Percentiles rank a stretch among this genome's conserved stretches.
Conservation (phyloP, 2,888 invertebrate genomes). For the Tricholauxania praeusta region DNA sequence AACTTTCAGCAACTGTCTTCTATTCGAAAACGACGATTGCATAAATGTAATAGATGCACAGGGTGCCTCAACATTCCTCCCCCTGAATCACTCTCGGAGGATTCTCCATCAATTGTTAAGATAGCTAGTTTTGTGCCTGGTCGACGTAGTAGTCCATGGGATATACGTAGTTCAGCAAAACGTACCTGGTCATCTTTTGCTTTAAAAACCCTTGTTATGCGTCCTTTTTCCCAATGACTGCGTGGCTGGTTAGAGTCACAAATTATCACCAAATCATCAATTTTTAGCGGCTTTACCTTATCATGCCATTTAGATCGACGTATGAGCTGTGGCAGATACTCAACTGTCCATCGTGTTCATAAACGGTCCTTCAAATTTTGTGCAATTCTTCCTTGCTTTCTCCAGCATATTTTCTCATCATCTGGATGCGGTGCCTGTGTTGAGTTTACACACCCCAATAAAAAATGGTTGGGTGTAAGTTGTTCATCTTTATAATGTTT, state of each 20-base stretch:
- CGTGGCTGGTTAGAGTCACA: constrained; percentile 27
- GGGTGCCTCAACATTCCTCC: too few species aligned
- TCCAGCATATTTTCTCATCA: constrained; percentile 24
- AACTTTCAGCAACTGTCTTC: too few species aligned
- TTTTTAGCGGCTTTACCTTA: constrained; percentile 25
- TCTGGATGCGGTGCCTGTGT: constrained; percentile 37
- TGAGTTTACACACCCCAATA: constrained; percentile 39
- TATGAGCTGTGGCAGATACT: constrained; percentile 43
- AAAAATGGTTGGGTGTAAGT: constrained; percentile 44
- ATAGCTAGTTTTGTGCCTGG: background rate
- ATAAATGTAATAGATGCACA: too few species aligned
- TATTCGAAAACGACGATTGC: too few species aligned
- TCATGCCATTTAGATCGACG: constrained; percentile 39
- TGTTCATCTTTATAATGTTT: constrained; percentile 44
- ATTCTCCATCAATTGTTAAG: too few species aligned
- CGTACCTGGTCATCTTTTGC: constrained; percentile 48
- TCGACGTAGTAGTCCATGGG: constrained; percentile 42
- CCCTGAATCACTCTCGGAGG: too few species aligned
- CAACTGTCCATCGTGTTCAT: constrained; percentile 39
- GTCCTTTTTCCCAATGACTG: constrained; percentile 42
- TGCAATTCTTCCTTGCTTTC: constrained; percentile 41
- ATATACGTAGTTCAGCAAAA: constrained; percentile 46
- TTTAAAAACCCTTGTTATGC: constrained; percentile 35
- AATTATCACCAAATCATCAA: constrained; percentile 38
- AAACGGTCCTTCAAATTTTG: constrained; percentile 40